phyloP scores from a whole-genome alignment of 2,888 invertebrate genomes.

The Tryphoninae sp. region DNA sequence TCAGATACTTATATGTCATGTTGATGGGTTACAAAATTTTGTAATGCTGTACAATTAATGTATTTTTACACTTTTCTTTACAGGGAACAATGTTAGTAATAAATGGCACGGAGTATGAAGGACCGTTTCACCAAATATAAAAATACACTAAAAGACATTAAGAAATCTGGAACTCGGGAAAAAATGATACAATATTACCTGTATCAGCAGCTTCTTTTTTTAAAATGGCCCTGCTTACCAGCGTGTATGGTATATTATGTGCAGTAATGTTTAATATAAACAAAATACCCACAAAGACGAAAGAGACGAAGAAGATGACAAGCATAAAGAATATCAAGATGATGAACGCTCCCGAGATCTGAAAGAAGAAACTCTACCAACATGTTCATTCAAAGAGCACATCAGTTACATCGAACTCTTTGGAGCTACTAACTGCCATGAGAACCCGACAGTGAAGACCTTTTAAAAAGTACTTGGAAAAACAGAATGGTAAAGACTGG shows the following conservation, averaged over 20 bases:
- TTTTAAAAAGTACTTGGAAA: slow-evolving; percentile 62
- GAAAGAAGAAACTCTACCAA: slow-evolving; percentile 65
- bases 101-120: no score
- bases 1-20: no score
- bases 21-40: no score
- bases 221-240: no score
- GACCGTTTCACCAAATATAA: background rate
- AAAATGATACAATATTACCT: background rate
- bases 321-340: slow-evolving; percentile 6
- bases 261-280: no score
- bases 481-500: slow-evolving; percentile 56
- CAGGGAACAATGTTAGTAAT: no score
- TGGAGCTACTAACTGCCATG: slow-evolving; percentile 62
- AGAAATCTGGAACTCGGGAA: background rate
- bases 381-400: slow-evolving; percentile 51
- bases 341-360: slow-evolving; percentile 45
- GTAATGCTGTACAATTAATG: no score
- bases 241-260: no score
- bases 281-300: background rate
- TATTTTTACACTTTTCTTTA: no score
- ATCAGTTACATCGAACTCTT: slow-evolving; percentile 45
- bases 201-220: background rate
- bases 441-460: slow-evolving; percentile 66
- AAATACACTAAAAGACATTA: no score
- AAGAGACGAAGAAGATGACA: slow-evolving; percentile 1